Evolutionary conservation across 2,888 invertebrate genomes (phyloP), one percentile per base, ranked within the genome.

Genomic region (Tubiluchus corallicola): DNA sequence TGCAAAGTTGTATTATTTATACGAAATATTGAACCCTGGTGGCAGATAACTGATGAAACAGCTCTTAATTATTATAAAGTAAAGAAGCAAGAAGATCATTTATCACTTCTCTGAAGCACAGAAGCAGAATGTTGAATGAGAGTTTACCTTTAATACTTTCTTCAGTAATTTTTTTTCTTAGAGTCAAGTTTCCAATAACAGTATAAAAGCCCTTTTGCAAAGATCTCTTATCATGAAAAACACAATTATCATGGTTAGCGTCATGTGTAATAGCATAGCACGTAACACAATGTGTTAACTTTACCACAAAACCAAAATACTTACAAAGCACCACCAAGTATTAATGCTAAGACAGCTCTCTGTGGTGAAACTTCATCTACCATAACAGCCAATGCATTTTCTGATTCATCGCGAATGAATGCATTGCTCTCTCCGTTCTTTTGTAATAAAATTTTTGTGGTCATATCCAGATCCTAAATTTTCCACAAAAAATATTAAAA

Each of bases 401-500:
- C 77, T 2, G 88, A 83, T 64, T 94, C 94, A 21, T 81, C 81
- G 17, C 90, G 72, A 42, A 96, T 72, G 61, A 96, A 92, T 53
- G 79, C 77, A 66, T 90, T 92, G 4, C 87, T 90, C 58, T 96
- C 94, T 0, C 88, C 87, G 42, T 84, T 81, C 48, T 90, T 77
- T 53, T 82, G 80, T 20, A 94, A 70, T 46, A 94, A 66, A 5
- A 82, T 77, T 17, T 73, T 74, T 1, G 79, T 78, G 42, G 87
- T 71, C 58, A 84, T 82, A 57, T 94, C 92, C 44, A 87, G 68
- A 64, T 92, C 90, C 68, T 82, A 66, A 38, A 52, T n/a, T n/a
- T n/a, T n/a, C n/a, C n/a, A n/a, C n/a, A n/a, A n/a, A n/a, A n/a
- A n/a, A n/a, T n/a, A n/a, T n/a, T n/a, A n/a, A n/a, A n/a, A n/a